A percentile compares a stretch with the other conserved stretches of the same genome.
phyloP scores from a whole-genome alignment of 2,797 vertebrate species.

The Naso thynnoides region DNA sequence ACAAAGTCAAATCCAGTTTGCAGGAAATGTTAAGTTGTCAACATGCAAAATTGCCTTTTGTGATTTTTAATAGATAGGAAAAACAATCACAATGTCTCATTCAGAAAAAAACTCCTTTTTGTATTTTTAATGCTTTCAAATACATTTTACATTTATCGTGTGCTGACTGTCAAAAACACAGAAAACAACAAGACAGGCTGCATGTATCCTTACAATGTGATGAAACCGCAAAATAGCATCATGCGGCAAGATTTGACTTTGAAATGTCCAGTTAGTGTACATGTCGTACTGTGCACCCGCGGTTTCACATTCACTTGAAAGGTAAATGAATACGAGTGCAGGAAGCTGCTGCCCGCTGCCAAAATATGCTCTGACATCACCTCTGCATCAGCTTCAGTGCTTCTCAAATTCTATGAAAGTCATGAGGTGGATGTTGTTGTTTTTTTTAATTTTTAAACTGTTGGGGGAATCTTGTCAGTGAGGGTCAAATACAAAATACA shows the following conservation, averaged over 20 bases:
- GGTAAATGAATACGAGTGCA: slow-evolving; percentile 63
- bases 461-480: too few relatives aligned
- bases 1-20: not conserved
- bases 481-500: too few relatives aligned
- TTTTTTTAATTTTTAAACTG: slow-evolving; percentile 9
- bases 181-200: not conserved
- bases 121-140: not conserved
- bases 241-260: slow-evolving; percentile 38
- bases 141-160: not conserved
- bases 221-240: not conserved
- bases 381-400: slow-evolving; percentile 44
- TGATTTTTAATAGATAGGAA: not conserved
- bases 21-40: not conserved
- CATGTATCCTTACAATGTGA: not conserved
- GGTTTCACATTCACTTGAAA: slow-evolving; percentile 48
- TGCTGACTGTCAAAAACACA: not conserved
- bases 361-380: slow-evolving; percentile 58
- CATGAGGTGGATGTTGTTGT: not conserved
- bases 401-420: slow-evolving; percentile 42
- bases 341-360: slow-evolving; percentile 51
- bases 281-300: not conserved
- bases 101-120: not conserved
- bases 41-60: not conserved
- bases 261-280: slow-evolving; percentile 8
- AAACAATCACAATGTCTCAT: too few relatives aligned